Base-by-base conservation (phyloP, 2,888 invertebrate genomes). In the Apotomis betuletana region DNA sequence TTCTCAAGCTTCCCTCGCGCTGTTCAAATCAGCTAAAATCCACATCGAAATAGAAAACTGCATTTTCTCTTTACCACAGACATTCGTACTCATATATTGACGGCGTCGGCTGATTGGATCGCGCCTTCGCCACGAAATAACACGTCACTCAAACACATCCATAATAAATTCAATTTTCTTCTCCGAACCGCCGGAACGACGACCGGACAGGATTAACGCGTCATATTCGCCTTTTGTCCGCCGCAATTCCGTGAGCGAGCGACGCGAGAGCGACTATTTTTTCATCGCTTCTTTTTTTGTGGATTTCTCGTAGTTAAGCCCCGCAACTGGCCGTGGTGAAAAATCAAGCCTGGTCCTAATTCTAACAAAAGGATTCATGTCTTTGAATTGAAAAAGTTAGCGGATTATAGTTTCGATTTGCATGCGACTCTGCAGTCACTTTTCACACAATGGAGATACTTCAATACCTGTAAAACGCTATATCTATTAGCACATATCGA, bases 151-250 rank as follows among this genome's bases (percentile, higher is more conserved):
- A 92, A 91, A 92, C 86, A 90, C 89, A 88, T 88, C 86, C 88
- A 91, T 93, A 91, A 92, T 92, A 93, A 92, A 93, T 93, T 92
- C 92, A 92, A 92, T 92, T 93, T 91, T 90, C 90, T 83, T 87
- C 81, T 85, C 82, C 84, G 82, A 82, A 80, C 83, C 83, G 85
- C 82, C 84, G 85, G 85, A 90, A 90, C 87, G 89, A 86, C 90
- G 89, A 83, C 89, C 87, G 90, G 90, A 86, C 90, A 86, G 90
- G 91, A 92, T 92, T 92, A 92, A 90, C 83, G 85, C 83, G 89
- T 88, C 87, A 87, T 84, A 85, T 86, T 88, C 90, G 87, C 86
- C 90, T 91, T 90, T 92, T 92, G 91, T 92, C 89, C 84, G 84
- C 85, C 85, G 84, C 87, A 88, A 87, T 88, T 87, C 86, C 81